Conservation (phyloP, 2,888 invertebrate genomes). For the Monoplex corrugatus region DNA sequence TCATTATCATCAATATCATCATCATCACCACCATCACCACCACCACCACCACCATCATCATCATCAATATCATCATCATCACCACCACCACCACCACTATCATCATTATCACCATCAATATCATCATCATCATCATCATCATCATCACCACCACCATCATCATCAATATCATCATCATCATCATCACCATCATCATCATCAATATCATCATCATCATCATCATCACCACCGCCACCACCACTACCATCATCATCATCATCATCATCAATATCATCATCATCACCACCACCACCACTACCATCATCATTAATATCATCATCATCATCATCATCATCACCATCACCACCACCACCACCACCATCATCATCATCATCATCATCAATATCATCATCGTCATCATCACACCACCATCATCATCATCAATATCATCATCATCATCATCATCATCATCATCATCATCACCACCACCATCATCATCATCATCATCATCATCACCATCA, state of each 20-base stretch:
- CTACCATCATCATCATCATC: neutral
- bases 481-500: conserved; percentile 21
- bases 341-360: neutral
- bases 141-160: no score
- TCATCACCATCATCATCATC: neutral
- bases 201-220: neutral
- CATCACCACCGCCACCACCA: neutral
- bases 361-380: conserved; percentile 33
- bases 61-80: no score
- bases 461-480: conserved; percentile 27
- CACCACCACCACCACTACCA: no score
- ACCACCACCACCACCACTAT: no score
- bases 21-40: no score
- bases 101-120: no score
- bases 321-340: neutral
- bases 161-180: no score
- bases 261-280: neutral
- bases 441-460: conserved; percentile 43
- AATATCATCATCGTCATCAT: neutral
- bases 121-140: neutral
- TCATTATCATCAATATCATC: no score
- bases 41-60: no score
- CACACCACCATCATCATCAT: neutral
- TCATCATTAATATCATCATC: neutral
- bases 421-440: conserved; percentile 27